These are phyloP conservation scores for Dasypolia templi DNA, from an alignment of 2,888 invertebrate species.

Conservation along the genomic window DNA sequence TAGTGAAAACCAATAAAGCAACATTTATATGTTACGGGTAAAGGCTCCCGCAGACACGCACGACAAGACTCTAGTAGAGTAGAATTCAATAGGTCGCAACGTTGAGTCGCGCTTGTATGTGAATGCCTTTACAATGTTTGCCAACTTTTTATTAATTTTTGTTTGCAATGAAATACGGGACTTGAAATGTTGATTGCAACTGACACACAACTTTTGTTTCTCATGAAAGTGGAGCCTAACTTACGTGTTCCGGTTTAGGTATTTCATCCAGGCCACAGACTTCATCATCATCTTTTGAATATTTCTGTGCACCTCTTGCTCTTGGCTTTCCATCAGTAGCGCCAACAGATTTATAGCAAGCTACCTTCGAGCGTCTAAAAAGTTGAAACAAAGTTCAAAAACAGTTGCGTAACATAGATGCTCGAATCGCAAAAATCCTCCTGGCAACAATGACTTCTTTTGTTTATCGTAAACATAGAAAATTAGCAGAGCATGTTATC, in stretches of 20 bases:
- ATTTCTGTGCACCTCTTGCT: constrained; percentile 71
- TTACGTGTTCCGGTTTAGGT: constrained; percentile 83
- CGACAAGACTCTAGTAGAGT: too few relatives aligned
- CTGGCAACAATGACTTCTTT: background rate
- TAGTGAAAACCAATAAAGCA: too few relatives aligned
- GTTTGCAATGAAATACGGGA: background rate
- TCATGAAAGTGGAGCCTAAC: constrained; percentile 31
- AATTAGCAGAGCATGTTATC: background rate
- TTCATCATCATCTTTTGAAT: constrained; percentile 71
- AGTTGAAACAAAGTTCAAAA: background rate
- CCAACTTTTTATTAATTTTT: background rate
- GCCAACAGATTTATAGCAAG: constrained; percentile 54
- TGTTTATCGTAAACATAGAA: background rate
- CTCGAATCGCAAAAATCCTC: background rate
- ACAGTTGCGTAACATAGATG: background rate
- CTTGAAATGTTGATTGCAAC: background rate
- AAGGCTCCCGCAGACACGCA: too few relatives aligned
- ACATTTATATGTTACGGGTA: too few relatives aligned
- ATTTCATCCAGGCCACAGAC: constrained; percentile 84
- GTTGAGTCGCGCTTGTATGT: too few relatives aligned
- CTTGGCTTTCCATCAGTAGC: constrained; percentile 79
- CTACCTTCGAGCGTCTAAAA: constrained; percentile 55
- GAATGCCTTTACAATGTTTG: too few relatives aligned
- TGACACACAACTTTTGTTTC: background rate
- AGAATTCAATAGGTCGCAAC: too few relatives aligned